Evolutionary conservation across 2,113 vertebrate genomes (phyloP), one percentile per base, ranked within the genome.

Genomic region (Rhinogobius similis): DNA sequence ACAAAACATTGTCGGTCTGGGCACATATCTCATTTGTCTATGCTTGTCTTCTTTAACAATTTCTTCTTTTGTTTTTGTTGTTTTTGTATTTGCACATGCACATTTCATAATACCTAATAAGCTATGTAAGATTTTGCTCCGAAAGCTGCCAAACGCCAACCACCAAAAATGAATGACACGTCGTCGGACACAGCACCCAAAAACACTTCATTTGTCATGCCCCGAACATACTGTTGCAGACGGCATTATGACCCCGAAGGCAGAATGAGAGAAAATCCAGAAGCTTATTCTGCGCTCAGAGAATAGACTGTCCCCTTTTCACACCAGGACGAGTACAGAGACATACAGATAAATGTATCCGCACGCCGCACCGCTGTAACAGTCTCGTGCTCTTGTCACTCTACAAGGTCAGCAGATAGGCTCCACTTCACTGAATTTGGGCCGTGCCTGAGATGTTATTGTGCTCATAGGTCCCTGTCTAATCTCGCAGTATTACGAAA

Each of bases 221-320:
- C 69, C 24, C 16, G 75, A 81, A 76, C 81, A 86, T 79, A 59
- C 71, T 68, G 79, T 76, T 78, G 36, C 67, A 70, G 61, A 82
- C 62, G 79, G 79, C 82, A 88, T 85, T 69, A 88, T 59, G 62
- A 76, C 86, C 85, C 86, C 77, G 78, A 78, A 87, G 75, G 67
- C 71, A 75, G 71, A 81, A 58, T 67, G 4, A 10, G 46, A 65
- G 5, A 32, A 69, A 69, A 65, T 76, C 70, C 65, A 68, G 16
- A 38, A 67, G 65, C 64, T 75, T 82, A 72, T 74, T 56, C 26
- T 76, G 83, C 38, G 73, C 69, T 79, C 70, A 26, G 20, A 50
- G 65, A 71, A 62, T 64, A 55, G 75, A 62, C 75, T 64, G 27
- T 70, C 50, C 56, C 46, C 53, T 73, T 58, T 65, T 16, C 71